Evolutionary conservation across 2,113 vertebrate genomes (phyloP).

Genomic region (Daubentonia madagascariensis): DNA sequence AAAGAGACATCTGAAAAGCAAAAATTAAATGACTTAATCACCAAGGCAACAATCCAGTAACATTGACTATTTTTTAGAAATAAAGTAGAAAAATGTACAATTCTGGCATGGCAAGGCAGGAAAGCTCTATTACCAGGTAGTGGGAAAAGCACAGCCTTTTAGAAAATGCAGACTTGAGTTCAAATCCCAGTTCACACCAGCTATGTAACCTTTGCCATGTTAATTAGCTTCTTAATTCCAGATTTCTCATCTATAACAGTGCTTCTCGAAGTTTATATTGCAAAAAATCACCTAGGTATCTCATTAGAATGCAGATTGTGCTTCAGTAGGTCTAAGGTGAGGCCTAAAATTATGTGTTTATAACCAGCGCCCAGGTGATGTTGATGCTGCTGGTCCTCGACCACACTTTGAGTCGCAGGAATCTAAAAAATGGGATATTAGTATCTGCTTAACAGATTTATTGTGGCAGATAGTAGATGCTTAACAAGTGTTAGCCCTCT

Average conservation of each 20-base stretch:
- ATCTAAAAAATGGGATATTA: neutral
- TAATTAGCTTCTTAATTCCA: neutral
- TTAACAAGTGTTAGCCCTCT: neutral
- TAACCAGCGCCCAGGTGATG: neutral
- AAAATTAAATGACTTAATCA: conserved; percentile 47
- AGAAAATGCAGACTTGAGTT: neutral
- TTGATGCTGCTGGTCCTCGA: neutral
- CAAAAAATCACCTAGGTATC: neutral
- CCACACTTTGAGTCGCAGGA: neutral
- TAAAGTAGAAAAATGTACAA: neutral
- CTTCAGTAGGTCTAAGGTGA: neutral
- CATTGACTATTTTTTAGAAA: conserved; percentile 36
- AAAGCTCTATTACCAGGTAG: neutral
- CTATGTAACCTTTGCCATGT: neutral
- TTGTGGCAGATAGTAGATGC: neutral
- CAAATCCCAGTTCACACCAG: neutral
- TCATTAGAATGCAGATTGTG: neutral
- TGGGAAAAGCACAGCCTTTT: neutral
- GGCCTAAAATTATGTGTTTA: neutral
- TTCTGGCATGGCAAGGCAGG: neutral
- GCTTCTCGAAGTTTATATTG: neutral
- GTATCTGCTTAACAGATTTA: neutral
- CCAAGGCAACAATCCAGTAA: conserved; percentile 7
- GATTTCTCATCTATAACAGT: neutral
- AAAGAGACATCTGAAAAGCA: conserved; percentile 4